Evolutionary conservation across 2,797 vertebrate genomes (phyloP), one percentile per base, ranked within the genome.

Genomic region (Tolypeutes matacus): DNA sequence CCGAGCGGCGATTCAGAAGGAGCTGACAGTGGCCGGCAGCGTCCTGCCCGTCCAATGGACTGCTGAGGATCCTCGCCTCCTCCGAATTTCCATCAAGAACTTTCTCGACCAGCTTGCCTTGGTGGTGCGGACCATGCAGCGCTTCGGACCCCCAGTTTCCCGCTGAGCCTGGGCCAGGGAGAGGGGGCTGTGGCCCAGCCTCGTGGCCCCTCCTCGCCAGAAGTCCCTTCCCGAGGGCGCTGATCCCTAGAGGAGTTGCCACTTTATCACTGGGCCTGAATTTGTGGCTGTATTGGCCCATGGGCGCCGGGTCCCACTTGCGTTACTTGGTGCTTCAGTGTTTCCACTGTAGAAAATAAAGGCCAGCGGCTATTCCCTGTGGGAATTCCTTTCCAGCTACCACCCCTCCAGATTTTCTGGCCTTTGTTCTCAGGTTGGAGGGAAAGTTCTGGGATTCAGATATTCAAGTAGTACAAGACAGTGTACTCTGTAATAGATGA

Each of bases 281-380:
- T 46, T 46, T 64, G 29, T 18, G 13, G n/a, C 53, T 64, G 3
- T 20, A 56, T 31, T 77, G 23, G 39, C 25, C 36, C 46, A 69
- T 49, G 17, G 12, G 13, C 27, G 20, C 60, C 81, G 39, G 42
- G n/a, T 13, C 36, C 85, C 42, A 51, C 13, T 94, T 78, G 11
- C 29, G 83, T 77, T 15, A 17, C 75, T 42, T 82, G 62, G 53
- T 64, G 25, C 42, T 88, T 94, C 64, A 94, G 67, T 90, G 25
- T 69, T 75, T 17, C 75, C 93, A 18, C 14, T n/a, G 14, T 72
- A 80, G 64, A 77, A 95, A 95, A 92, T 91, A 95, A 93, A 94
- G 77, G 27, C 65, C 58, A 78, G 4, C 11, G 69, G 13, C 34
- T 69, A 10, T 49, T 80, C 65, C 27, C 8, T 18, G 21, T 87